Evolutionary conservation across 2,888 invertebrate genomes (phyloP), one percentile per base, ranked within the genome.

Genomic region (Ennomos erosarius): DNA sequence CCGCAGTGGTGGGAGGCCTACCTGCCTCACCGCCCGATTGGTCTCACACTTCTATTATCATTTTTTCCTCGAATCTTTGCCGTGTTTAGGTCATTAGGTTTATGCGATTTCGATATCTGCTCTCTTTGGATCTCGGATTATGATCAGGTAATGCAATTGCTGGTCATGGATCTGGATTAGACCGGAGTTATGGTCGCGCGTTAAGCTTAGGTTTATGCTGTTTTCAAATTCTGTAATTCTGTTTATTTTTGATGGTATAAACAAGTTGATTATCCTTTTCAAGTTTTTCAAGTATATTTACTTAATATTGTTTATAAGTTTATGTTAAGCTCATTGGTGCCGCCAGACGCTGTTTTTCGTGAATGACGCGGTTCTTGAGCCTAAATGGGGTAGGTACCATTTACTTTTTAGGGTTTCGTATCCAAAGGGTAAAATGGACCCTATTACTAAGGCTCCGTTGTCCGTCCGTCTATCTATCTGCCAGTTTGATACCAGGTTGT

Each of bases 1-100:
- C 84, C 51, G 36, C 38, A 77, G 64, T 83, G 89, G 89, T 85
- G 90, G 90, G 90, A 90, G 90, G 88, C 78, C 75, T 85, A 85
- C 87, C 85, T 85, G 85, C 76, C 81, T 74, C 71, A 81, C 74
- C 84, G 81, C 85, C 87, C 86, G 84, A 86, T 87, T 85, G 86
- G 86, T 81, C 83, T 84, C 79, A 75, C 80, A 75, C 79, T 75
- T 81, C 81, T 84, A 78, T 77, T 73, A 68, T 75, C 74, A 76
- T 78, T 79, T 82, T 77, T 75, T 78, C 40, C 13, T 47, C 50
- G 57, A 59, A 63, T 62, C 60, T 67, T 60, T 60, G 64, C 43
- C 57, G 67, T 73, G 78, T 80, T 82, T 79, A 78, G 83, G 81
- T 86, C 82, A 84, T 85, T 83, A 82, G 83, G 83, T 83, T 81